Percentiles rank a stretch among this genome's conserved stretches.
Conservation (phyloP, 2,797 vertebrate species). For the Valencia hispanica region DNA sequence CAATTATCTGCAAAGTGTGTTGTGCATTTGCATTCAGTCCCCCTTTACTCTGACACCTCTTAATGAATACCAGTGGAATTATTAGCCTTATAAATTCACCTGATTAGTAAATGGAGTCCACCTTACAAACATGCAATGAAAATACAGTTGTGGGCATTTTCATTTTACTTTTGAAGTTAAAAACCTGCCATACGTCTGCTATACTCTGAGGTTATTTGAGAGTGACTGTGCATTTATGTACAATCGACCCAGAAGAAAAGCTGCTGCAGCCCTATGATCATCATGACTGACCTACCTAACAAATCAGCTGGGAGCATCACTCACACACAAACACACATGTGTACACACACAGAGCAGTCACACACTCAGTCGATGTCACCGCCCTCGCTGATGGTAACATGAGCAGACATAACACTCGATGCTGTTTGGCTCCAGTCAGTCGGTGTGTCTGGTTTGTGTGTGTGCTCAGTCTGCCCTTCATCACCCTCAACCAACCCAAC, state of each 20-base stretch:
- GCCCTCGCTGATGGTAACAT: slow-evolving; percentile 53
- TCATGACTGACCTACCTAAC: slow-evolving; percentile 54
- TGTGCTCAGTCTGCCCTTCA: slow-evolving; percentile 24
- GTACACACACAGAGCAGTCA: slow-evolving; percentile 30
- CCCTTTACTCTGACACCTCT: too few relatives aligned
- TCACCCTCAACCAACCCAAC: slow-evolving; percentile 22
- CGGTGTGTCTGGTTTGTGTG: slow-evolving; percentile 33
- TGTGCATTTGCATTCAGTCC: too few relatives aligned
- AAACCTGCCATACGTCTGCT: background rate
- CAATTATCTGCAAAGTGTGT: too few relatives aligned
- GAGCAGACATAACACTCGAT: slow-evolving; percentile 64
- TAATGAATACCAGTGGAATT: background rate
- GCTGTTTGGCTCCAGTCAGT: slow-evolving; percentile 38
- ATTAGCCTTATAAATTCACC: background rate
- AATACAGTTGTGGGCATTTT: background rate
- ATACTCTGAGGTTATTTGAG: background rate
- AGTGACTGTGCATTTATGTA: slow-evolving; percentile 11
- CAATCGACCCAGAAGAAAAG: slow-evolving; percentile 47
- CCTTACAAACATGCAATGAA: background rate
- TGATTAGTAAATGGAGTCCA: background rate
- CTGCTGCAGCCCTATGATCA: slow-evolving; percentile 30
- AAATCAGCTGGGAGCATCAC: slow-evolving; percentile 44
- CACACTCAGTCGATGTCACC: slow-evolving; percentile 55
- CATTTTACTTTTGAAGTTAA: background rate
- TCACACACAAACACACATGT: slow-evolving; percentile 23